Evolutionary conservation across 2,113 vertebrate genomes (phyloP).

Genomic region (Semnopithecus entellus): DNA sequence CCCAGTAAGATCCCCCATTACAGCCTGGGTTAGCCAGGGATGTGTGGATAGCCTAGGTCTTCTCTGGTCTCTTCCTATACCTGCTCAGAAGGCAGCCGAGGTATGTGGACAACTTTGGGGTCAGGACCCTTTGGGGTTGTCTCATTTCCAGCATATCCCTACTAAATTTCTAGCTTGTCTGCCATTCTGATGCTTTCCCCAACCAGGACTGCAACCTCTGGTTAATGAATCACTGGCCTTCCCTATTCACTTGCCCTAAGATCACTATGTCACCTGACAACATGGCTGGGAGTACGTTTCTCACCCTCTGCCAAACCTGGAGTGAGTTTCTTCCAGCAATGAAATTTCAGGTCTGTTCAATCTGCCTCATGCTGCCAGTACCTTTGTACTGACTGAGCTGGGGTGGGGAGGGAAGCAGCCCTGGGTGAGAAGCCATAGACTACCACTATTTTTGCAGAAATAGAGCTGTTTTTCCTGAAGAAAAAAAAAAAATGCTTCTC

Average conservation of each 20-base stretch:
- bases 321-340: not conserved
- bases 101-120: not conserved
- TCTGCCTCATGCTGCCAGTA: not conserved
- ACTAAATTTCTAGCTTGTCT: not conserved
- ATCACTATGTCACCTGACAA: not conserved
- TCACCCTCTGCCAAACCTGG: not conserved
- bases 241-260: not conserved
- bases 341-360: not conserved
- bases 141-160: not conserved
- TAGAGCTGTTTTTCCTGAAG: not conserved
- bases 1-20: not conserved
- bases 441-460: not conserved
- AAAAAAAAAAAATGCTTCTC: not conserved
- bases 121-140: not conserved
- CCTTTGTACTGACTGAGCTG: not conserved
- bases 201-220: not conserved
- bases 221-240: not conserved
- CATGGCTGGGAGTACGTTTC: not conserved
- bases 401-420: not conserved
- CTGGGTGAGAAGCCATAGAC: not conserved
- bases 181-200: not conserved
- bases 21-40: not conserved
- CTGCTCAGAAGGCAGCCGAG: not conserved
- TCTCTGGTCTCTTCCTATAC: not conserved
- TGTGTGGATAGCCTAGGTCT: not conserved